Evolutionary conservation across 1,140 invertebrate species (phyloP), one percentile per base, ranked within the genome.

Genomic region (Agrypnia vestita): DNA sequence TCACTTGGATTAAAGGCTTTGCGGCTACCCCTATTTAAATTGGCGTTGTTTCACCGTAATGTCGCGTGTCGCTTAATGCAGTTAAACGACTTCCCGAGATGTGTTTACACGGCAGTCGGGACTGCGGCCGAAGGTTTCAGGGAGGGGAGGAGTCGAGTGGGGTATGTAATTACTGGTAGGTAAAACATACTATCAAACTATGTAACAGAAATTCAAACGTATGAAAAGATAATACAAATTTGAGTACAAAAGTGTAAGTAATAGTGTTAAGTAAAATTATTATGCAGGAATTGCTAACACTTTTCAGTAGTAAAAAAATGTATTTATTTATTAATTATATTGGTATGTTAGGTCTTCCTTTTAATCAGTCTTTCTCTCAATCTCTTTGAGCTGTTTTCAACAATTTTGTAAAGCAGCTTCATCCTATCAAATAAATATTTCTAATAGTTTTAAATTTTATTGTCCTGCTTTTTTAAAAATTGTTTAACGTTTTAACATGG

Each of bases 101-200:
- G 13, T 62, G 19, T 17, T 67, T 67, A 17, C 19, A n/a, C 11
- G 62, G 61, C 55, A 35, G 25, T 35, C 25, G 25, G 25, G 25
- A 35, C 25, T 35, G 25, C 25, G 25, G 25, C 25, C 25, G 13
- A 17, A 59, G 15, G 55, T 59, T 21, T 62, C 61, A 8, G 21
- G 19, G 61, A n/a, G 10, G 61, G 11, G 62, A 43, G n/a, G 12
- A 43, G 62, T 15, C 35, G 62, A 12, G 12, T 46, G 43, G 62
- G 35, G 44, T n/a, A 67, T 67, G 62, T 67, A 67, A 67, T 67
- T 67, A 67, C 62, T 15, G 43, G 35, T 67, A 67, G 43, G 62
- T 67, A 67, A 67, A n/a, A 47, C 35, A 59, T 21, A 44, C 62
- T 15, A 67, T 67, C 62, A 44, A 67, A 67, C 62, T 67, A 67